These are phyloP conservation scores for Iguana delicatissima DNA, from an alignment of 2,797 vertebrate species.

Conservation along the genomic window DNA sequence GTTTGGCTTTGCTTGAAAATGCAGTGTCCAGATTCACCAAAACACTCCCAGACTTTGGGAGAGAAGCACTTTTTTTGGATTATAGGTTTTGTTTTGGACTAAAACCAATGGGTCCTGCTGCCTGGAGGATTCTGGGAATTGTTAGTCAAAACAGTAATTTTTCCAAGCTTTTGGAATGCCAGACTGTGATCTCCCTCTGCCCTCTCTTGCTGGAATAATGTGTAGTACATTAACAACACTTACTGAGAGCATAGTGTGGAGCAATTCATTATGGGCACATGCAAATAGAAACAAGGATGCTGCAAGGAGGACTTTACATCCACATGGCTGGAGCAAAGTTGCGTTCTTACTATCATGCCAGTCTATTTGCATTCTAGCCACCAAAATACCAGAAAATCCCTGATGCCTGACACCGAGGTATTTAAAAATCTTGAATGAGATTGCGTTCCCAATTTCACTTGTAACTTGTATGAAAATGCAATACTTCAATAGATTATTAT, in stretches of 20 bases:
- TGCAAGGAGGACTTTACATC: background rate
- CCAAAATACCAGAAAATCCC: background rate
- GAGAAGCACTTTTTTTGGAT: too few relatives aligned
- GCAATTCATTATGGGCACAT: background rate
- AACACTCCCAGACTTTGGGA: too few relatives aligned
- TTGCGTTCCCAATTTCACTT: conserved; percentile 34
- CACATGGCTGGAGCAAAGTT: background rate
- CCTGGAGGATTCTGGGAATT: too few relatives aligned
- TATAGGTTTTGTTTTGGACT: too few relatives aligned
- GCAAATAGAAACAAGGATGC: background rate
- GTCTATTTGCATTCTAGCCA: conserved; percentile 33
- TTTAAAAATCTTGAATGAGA: conserved; percentile 29
- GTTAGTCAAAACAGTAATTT: too few relatives aligned
- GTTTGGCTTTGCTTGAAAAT: too few relatives aligned
- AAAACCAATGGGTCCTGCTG: too few relatives aligned
- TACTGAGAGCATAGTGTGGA: background rate
- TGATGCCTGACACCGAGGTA: background rate
- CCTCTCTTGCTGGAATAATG: background rate
- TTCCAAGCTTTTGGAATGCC: background rate
- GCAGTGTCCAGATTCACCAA: too few relatives aligned
- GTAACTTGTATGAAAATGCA: conserved; percentile 25
- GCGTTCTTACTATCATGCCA: background rate
- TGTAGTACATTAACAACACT: background rate
- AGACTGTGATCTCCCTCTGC: background rate
- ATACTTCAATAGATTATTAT: conserved; percentile 7